Conservation (phyloP, 2,113 vertebrate genomes). For the Sterna hirundo region DNA sequence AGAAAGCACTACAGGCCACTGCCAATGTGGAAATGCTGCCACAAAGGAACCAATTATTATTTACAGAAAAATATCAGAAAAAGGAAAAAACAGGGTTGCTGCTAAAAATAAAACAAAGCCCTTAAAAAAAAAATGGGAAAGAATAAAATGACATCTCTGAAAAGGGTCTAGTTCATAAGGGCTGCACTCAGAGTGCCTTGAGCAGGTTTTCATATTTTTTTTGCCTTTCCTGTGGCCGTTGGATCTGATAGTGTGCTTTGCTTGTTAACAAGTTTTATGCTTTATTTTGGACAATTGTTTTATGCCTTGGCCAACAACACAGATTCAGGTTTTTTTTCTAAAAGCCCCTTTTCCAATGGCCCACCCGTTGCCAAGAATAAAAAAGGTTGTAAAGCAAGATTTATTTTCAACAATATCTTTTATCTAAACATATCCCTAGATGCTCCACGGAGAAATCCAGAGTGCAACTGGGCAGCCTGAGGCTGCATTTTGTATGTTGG, state of each 20-base stretch:
- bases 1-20: slow-evolving; percentile 29
- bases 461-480: neutral
- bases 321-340: slow-evolving; percentile 10
- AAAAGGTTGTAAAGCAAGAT: neutral
- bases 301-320: neutral
- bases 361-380: neutral
- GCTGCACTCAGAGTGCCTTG: neutral
- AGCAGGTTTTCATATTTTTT: neutral
- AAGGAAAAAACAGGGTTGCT: neutral
- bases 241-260: neutral
- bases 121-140: neutral
- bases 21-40: slow-evolving; percentile 39
- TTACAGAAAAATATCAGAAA: slow-evolving; percentile 43
- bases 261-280: slow-evolving; percentile 34
- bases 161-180: neutral
- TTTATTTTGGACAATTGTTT: neutral
- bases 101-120: neutral
- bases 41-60: slow-evolving; percentile 61
- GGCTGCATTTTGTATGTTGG: neutral
- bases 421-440: neutral
- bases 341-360: neutral
- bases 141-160: neutral
- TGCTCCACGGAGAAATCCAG: neutral
- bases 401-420: slow-evolving; percentile 14
- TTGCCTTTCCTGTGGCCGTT: neutral